phyloP scores from a whole-genome alignment of 2,797 vertebrate species.

The Girardinus metallicus region DNA sequence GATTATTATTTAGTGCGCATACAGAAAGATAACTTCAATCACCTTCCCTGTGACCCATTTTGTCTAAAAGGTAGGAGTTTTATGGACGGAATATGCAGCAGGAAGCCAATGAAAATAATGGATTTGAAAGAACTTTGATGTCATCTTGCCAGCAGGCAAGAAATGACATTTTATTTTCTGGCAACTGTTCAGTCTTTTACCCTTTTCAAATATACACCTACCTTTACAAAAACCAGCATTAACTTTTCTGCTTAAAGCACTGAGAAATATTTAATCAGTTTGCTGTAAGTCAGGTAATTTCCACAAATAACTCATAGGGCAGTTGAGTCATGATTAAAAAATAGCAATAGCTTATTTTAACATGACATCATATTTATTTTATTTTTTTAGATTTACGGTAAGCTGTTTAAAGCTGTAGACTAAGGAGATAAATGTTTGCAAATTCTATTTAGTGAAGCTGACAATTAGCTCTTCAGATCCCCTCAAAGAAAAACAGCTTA shows the following conservation, averaged over 20 bases:
- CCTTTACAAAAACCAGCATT: not conserved
- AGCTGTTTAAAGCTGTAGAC: not conserved
- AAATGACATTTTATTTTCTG: not conserved
- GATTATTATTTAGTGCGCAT: not conserved
- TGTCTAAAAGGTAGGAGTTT: not conserved
- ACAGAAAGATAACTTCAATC: not conserved
- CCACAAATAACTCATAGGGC: not conserved
- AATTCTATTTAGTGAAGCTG: not conserved
- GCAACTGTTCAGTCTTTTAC: not conserved
- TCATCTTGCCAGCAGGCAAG: not conserved
- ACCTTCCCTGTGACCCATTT: not conserved
- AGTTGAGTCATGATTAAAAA: not conserved
- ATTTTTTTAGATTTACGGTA: not conserved
- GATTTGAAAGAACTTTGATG: slow-evolving; percentile 4
- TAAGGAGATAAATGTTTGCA: not conserved
- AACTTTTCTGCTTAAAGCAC: not conserved
- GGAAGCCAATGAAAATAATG: not conserved
- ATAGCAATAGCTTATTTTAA: not conserved
- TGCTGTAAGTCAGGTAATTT: not conserved
- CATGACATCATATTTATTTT: not conserved
- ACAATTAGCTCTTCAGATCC: not conserved
- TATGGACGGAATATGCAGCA: not conserved
- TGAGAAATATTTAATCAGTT: not conserved
- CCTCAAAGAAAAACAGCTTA: not conserved
- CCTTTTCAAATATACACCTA: not conserved